Percentiles rank a stretch among this genome's conserved stretches.
Conservation (phyloP, 2,113 vertebrate species). For the Pithys albifrons region DNA sequence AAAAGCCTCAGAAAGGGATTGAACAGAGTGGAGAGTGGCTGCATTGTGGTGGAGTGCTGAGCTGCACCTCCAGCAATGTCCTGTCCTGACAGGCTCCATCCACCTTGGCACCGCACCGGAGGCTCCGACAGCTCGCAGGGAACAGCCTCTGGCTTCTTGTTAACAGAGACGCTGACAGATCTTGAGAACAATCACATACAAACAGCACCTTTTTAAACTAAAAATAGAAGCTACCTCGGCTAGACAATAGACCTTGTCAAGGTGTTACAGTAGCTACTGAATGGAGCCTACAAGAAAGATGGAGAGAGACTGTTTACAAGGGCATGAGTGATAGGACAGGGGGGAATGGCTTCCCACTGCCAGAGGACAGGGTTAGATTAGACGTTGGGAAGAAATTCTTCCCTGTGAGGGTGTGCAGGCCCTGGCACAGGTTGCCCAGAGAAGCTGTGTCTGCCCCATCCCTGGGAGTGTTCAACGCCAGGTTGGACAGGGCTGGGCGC, state of each 20-base stretch:
- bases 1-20: neutral
- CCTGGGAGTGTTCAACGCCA: neutral
- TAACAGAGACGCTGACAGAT: neutral
- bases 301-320: neutral
- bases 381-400: neutral
- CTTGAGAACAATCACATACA: neutral
- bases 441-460: neutral
- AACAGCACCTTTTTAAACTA: neutral
- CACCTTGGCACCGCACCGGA: neutral
- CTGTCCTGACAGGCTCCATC: neutral
- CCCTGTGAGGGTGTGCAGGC: neutral
- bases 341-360: neutral
- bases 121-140: fast-evolving
- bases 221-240: neutral
- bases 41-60: neutral
- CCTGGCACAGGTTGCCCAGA: neutral
- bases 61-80: neutral
- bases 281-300: neutral
- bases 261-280: neutral
- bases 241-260: neutral
- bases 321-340: neutral
- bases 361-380: neutral
- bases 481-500: neutral
- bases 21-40: neutral
- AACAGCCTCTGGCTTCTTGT: neutral